phyloP scores from a whole-genome alignment of 2,113 vertebrate genomes.

The Urocolius indicus region DNA sequence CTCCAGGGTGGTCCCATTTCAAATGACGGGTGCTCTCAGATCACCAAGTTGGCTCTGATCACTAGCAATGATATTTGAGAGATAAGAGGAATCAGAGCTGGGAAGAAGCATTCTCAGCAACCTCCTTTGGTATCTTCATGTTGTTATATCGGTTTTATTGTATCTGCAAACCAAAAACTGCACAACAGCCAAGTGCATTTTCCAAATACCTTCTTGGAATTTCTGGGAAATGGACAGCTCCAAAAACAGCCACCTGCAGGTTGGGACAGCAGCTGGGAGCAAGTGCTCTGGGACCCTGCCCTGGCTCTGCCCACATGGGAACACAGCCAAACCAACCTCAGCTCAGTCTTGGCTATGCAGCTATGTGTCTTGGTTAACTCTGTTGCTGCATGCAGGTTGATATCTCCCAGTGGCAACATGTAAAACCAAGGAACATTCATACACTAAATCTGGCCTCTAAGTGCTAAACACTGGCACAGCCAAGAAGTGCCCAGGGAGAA shows the following conservation, averaged over 20 bases:
- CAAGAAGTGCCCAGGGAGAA: not conserved
- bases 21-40: not conserved
- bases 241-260: not conserved
- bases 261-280: not conserved
- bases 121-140: not conserved
- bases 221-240: not conserved
- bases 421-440: not conserved
- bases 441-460: not conserved
- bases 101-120: not conserved
- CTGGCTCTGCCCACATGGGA: not conserved
- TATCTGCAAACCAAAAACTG: not conserved
- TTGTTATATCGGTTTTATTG: not conserved
- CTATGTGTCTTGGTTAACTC: not conserved
- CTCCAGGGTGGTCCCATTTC: not conserved
- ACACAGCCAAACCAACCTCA: not conserved
- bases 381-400: accelerated
- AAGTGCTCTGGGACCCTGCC: not conserved
- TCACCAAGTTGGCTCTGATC: not conserved
- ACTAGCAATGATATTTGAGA: not conserved
- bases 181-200: not conserved
- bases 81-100: not conserved
- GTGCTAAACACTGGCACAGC: not conserved
- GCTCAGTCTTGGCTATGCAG: not conserved
- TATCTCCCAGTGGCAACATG: accelerated
- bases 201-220: not conserved